Evolutionary conservation across 2,113 vertebrate species (phyloP), one percentile per base, ranked within the genome.

Genomic region (Bothrops jararaca): DNA sequence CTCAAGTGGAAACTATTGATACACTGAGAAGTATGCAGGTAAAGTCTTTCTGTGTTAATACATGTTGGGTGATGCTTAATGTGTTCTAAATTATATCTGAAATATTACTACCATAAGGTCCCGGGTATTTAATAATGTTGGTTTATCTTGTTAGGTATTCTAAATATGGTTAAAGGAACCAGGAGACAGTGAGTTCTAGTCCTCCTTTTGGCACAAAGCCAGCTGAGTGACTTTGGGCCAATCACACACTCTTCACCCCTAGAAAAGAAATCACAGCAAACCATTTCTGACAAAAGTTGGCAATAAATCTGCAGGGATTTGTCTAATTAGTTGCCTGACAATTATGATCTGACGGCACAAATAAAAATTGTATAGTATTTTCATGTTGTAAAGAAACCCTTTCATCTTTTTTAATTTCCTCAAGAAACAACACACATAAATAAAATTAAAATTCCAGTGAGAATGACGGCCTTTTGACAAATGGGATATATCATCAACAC

Each of bases 11-110:
- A 96, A 99, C 99, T 0, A 98, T 98, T 10, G 99, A 99, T 92
- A 99, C 99, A 0, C 97, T 99, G 90, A 97, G 98, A 42, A 98
- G 98, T 91, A 99, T 99, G 98, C 98, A 98, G 98, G 99, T 99
- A 80, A 53, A 92, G 15, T 93, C 88, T 15, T 52, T 39, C 0
- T 60, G 53, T 42, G 1, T 80, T 89, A n/a, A 11, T 64, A 74
- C 89, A 85, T 15, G 90, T 91, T 54, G 64, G 92, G 22, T 57
- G 54, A 93, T 18, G 12, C 13, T 7, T 89, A n/a, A 89, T 86
- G 9, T 50, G 0, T 52, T 39, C 2, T 86, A 91, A 88, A 50
- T 45, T 52, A 24, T 53, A 89, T 69, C 4, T 9, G 29, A 89
- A 85, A 58, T 91, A 89, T 54, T 92, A 42, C 12, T 86, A 56